Base-by-base conservation (phyloP, 2,888 invertebrate genomes). In the Amaurobius ferox region DNA sequence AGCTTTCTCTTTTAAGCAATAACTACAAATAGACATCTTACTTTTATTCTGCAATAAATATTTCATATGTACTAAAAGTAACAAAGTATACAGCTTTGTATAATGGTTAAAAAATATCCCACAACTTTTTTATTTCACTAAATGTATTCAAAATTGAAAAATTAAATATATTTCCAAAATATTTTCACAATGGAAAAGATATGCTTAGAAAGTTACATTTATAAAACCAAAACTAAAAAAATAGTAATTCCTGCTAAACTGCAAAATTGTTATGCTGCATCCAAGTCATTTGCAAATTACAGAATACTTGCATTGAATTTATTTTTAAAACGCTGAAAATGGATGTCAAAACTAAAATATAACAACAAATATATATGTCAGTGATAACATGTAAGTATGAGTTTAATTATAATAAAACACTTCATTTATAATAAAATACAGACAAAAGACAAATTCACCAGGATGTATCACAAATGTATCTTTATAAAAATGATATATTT, bases 181-280 rank as follows among this genome's bases (percentile, higher is more conserved):
- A 44, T 23, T 19, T 23, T 23, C 11, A 55, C 23, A 55, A 19
- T 19, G 55, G 1, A 55, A 23, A 55, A 23, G 23, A 5, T 23
- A 2, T 23, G 0, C 6, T 3, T 55, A 55, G 23, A 55, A 23
- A 55, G 19, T 55, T 44, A 44, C 55, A 55, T 23, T n/a, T 55
- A 55, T 55, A 55, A 55, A 55, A 55, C 23, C 23, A 55, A 55
- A 55, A 55, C 23, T 55, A 23, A 23, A 11, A 55, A 55, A 55
- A 55, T 55, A 55, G 55, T 55, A 23, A 55, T 23, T 55, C 23
- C 55, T 55, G 55, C 1, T 55, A 55, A 55, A 55, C 55, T 55
- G 55, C 55, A 55, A 55, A 55, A 23, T 6, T 55, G 23, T 55
- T 55, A 55, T 55, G 23, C 55, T 55, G 55, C 55, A 55, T 55